phyloP scores from a whole-genome alignment of 2,113 vertebrate genomes.

The Hippoglossus stenolepis region DNA sequence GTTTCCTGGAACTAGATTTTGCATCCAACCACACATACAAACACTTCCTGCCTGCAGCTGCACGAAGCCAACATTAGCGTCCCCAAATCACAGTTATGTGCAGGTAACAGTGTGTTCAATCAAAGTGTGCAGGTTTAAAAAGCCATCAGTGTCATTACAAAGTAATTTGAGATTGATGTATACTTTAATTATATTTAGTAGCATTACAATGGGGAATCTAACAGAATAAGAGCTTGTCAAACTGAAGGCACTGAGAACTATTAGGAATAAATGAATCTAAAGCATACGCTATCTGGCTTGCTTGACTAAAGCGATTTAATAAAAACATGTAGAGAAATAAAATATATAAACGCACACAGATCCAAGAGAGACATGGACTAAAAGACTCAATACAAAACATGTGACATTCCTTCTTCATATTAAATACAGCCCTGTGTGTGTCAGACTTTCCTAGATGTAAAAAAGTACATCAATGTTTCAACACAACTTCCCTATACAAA shows the following conservation, averaged over 20 bases:
- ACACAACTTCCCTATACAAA: neutral
- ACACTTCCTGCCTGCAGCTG: constrained; percentile 20
- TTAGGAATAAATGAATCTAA: too few species aligned
- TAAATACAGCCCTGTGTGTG: neutral
- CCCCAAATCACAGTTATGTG: neutral
- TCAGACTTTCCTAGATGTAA: too few species aligned
- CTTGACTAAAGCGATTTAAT: neutral
- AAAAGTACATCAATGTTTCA: neutral
- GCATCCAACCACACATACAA: constrained; percentile 21
- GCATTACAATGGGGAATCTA: neutral
- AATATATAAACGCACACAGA: neutral
- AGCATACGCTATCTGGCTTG: too few species aligned
- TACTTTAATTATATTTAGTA: too few species aligned
- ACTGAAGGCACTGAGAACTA: too few species aligned
- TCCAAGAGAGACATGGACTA: neutral
- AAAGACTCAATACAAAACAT: neutral
- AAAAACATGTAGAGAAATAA: neutral
- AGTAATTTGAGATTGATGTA: neutral
- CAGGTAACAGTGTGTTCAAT: neutral
- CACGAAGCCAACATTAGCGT: neutral
- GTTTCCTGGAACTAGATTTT: constrained; percentile 44
- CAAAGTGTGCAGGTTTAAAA: constrained; percentile 4
- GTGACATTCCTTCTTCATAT: too few species aligned
- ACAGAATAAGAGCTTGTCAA: neutral
- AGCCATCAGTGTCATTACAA: neutral